phyloP scores from a whole-genome alignment of 2,888 invertebrate species.

The Balanococcus diminutus region DNA sequence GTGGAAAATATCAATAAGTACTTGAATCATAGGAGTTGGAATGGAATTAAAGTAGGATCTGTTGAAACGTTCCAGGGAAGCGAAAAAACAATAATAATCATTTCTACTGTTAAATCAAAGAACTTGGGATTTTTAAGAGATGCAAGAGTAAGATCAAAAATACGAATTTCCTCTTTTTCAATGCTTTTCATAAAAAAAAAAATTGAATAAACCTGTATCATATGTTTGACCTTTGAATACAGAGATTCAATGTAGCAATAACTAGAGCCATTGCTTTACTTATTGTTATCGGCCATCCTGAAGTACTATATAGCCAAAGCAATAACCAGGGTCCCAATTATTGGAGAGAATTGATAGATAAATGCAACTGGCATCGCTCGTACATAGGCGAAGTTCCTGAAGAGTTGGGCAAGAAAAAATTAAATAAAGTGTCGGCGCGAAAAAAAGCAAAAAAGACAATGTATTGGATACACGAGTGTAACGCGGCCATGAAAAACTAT shows the following conservation, averaged over 20 bases:
- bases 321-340: conserved; percentile 49
- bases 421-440: too few species aligned
- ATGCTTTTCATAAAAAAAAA: background rate
- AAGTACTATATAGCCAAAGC: conserved; percentile 46
- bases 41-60: conserved; percentile 74
- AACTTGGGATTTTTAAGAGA: conserved; percentile 68
- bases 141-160: conserved; percentile 63
- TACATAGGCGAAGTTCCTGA: conserved; percentile 50
- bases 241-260: conserved; percentile 77
- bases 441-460: too few species aligned
- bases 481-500: too few species aligned
- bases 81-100: conserved; percentile 80
- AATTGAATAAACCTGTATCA: background rate
- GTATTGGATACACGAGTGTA: too few species aligned
- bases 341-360: conserved; percentile 56
- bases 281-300: conserved; percentile 63
- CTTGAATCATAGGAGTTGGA: conserved; percentile 59
- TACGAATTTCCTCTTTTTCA: background rate
- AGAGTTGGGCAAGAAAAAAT: background rate
- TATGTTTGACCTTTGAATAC: conserved; percentile 58
- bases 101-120: conserved; percentile 79
- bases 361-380: conserved; percentile 50
- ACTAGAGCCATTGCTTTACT: conserved; percentile 74
- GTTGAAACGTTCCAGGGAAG: conserved; percentile 89
- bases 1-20: conserved; percentile 20